A percentile compares a stretch with the other conserved stretches of the same genome.
Conservation (phyloP, 2,113 vertebrate genomes). For the Mionectes macconnelli region DNA sequence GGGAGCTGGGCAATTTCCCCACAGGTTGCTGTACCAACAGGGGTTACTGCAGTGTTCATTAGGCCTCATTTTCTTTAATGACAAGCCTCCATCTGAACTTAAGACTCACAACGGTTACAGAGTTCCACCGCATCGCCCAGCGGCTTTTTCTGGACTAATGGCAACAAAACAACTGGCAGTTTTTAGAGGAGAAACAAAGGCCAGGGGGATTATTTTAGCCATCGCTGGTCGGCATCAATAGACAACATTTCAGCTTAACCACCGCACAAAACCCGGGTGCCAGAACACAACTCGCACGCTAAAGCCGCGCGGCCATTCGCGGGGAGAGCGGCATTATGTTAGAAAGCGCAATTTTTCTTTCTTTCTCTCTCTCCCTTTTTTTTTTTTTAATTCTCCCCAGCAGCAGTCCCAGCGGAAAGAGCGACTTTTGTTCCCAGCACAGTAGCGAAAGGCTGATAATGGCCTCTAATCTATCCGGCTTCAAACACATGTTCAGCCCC, state of each 20-base stretch:
- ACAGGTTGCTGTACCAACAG: neutral
- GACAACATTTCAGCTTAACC: neutral
- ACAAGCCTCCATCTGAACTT: neutral
- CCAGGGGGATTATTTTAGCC: neutral
- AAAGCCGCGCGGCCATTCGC: neutral
- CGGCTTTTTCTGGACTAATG: neutral
- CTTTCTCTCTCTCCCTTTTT: neutral
- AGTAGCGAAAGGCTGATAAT: slow-evolving; percentile 76
- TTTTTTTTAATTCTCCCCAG: slow-evolving; percentile 57
- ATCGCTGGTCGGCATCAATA: neutral
- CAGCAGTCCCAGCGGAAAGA: slow-evolving; percentile 67
- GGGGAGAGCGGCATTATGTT: slow-evolving; percentile 10
- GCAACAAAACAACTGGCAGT: neutral
- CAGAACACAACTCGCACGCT: neutral
- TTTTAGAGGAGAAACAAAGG: neutral
- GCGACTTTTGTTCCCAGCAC: slow-evolving; percentile 67
- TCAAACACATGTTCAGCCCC: slow-evolving; percentile 78
- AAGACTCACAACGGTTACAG: neutral
- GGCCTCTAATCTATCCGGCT: slow-evolving; percentile 78
- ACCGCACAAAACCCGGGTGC: neutral
- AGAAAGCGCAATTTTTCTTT: slow-evolving; percentile 60
- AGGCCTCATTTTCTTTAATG: neutral
- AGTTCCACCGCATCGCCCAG: fast-evolving
- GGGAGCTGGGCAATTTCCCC: neutral
- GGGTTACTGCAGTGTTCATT: neutral